Conservation (phyloP, 2,113 vertebrate genomes). For the Nanger granti region DNA sequence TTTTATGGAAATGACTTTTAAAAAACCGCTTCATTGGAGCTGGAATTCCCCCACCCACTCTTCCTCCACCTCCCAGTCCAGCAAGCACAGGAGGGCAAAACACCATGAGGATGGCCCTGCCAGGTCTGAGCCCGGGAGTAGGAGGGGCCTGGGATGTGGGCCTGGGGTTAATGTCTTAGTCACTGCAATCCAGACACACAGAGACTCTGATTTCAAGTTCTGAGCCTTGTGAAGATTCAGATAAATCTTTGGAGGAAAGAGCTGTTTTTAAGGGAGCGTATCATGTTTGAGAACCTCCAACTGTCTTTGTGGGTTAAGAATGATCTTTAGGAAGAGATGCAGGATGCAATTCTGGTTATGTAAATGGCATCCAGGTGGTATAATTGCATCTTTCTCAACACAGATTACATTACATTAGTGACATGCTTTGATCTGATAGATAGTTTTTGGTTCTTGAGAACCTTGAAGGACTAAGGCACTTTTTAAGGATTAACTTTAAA, state of each 20-base stretch:
- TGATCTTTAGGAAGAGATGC: background rate
- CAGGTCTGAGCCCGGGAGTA: background rate
- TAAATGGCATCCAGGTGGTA: background rate
- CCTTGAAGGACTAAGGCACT: background rate
- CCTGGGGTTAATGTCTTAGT: background rate
- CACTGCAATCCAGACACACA: background rate
- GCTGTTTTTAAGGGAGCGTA: background rate
- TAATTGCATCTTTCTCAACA: background rate
- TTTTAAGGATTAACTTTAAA: background rate
- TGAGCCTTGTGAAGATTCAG: background rate
- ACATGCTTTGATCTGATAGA: background rate
- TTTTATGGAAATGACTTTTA: constrained; percentile 53
- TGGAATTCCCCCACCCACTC: constrained; percentile 38
- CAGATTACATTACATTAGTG: background rate
- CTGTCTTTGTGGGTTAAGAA: background rate
- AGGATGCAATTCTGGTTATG: background rate
- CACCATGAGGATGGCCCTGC: constrained; percentile 14
- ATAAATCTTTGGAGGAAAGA: background rate
- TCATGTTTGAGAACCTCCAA: background rate
- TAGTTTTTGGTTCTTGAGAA: background rate
- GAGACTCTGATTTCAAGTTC: background rate
- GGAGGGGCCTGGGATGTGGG: background rate
- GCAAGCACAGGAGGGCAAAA: background rate
- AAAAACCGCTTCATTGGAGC: constrained; percentile 18
- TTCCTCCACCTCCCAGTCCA: background rate